Evolutionary conservation across 2,888 invertebrate genomes (phyloP), one percentile per base, ranked within the genome.

Genomic region (Catocala nupta): DNA sequence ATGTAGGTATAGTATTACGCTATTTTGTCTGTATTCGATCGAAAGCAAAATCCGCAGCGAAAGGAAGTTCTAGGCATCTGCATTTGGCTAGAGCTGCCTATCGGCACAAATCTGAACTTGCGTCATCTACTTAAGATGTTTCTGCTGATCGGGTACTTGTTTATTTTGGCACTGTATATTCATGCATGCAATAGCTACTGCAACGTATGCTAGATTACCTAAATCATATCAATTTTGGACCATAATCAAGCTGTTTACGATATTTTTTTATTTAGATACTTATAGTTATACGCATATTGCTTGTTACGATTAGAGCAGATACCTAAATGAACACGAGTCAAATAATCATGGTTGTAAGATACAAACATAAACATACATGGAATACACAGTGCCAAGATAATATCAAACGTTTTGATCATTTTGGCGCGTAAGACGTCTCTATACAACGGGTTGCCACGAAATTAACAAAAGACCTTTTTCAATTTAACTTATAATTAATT

Each of bases 401-500:
- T 73, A 73, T 55, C 67, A 71, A 77, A 73, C 70, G 76, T 70
- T 78, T 77, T 71, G 70, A 76, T 80, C 71, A 77, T 81, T 80
- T 85, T 82, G 80, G 81, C 81, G 82, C 81, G 66, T 75, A 80
- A 82, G 79, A 80, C 82, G 81, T 83, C 79, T 80, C 79, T 77
- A 75, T 70, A 80, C 79, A 81, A 79, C 75, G 90, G 91, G 89
- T 90, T 90, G 92, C 89, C 90, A 87, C 74, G 68, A 71, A 57
- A 78, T 65, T 57, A 34, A 50, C 36, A 54, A 61, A 54, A 33
- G 48, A 25, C 42, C 25, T 12, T 62, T 61, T 54, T 57, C 36
- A 47, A 63, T 36, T 8, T 63, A 59, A 66, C 5, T 51, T 7
- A 36, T 57, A 54, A 11, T 11, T 33, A 59, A 55, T 61, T 57